These are phyloP conservation scores for Tenthredo distinguenda DNA, from an alignment of 2,888 invertebrate genomes.

Conservation along the genomic window DNA sequence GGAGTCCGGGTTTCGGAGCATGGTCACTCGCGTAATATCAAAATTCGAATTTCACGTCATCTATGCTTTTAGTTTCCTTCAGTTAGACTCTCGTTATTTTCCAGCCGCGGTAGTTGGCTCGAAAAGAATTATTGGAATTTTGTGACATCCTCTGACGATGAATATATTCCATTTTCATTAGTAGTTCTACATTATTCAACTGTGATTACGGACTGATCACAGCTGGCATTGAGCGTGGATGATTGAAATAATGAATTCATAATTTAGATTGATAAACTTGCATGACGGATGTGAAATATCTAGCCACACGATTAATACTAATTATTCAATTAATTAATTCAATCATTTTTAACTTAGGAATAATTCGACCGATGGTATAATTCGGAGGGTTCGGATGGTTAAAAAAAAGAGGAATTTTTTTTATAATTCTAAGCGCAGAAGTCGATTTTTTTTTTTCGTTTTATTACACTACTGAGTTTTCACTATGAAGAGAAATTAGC, in stretches of 20 bases:
- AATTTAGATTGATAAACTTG: background rate
- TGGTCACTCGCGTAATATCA: background rate
- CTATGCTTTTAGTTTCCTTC: background rate
- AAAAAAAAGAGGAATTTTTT: background rate
- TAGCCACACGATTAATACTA: background rate
- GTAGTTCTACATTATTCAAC: constrained; percentile 9
- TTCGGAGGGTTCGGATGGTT: background rate
- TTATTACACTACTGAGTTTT: background rate
- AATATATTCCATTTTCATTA: background rate
- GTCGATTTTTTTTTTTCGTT: background rate
- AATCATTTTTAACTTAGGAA: background rate
- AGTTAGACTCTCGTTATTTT: background rate
- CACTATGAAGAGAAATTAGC: background rate
- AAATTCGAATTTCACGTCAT: background rate
- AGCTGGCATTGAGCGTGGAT: background rate
- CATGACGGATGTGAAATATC: background rate
- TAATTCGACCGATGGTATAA: background rate
- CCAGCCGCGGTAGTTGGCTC: background rate
- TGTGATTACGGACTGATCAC: background rate
- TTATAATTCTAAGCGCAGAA: background rate
- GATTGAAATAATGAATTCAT: background rate
- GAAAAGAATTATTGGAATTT: background rate
- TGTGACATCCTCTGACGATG: background rate
- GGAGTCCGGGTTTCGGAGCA: background rate
- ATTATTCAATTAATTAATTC: constrained; percentile 4